phyloP scores from a whole-genome alignment of 2,113 vertebrate species.

The Cryptotis parvus region DNA sequence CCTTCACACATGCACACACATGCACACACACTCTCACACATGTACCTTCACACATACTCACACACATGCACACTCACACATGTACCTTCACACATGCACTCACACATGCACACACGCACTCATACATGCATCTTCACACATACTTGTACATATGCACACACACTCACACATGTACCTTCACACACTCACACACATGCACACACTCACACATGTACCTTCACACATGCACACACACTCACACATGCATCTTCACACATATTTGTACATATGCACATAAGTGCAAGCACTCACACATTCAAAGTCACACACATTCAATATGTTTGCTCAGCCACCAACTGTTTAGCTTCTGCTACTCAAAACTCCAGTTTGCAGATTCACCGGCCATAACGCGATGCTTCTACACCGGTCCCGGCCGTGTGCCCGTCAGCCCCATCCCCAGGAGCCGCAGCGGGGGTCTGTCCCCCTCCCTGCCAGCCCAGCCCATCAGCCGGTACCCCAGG shows the following conservation, averaged over 20 bases:
- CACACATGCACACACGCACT: neutral
- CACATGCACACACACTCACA: neutral
- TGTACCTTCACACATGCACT: neutral
- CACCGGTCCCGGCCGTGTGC: accelerated
- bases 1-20: neutral
- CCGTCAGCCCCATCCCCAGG: too few species aligned
- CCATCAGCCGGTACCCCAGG: too few species aligned
- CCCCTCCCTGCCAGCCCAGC: too few species aligned
- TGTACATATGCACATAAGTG: neutral
- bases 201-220: too few species aligned
- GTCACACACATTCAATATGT: too few species aligned
- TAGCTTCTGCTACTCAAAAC: too few species aligned
- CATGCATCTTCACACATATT: too few species aligned
- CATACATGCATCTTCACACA: too few species aligned
- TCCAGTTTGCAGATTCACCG: neutral
- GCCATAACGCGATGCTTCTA: accelerated
- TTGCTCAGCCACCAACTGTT: too few species aligned
- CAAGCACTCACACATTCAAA: neutral
- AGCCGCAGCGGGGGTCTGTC: too few species aligned
- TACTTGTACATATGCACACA: neutral
- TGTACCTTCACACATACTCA: too few species aligned
- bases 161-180: neutral
- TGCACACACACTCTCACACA: too few species aligned
- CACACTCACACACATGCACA: neutral
- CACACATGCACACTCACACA: accelerated